These are phyloP conservation scores for Lycopodina hypogea DNA, from an alignment of 37 sponge, comb jelly and placozoan genomes.

Conservation along the genomic window DNA sequence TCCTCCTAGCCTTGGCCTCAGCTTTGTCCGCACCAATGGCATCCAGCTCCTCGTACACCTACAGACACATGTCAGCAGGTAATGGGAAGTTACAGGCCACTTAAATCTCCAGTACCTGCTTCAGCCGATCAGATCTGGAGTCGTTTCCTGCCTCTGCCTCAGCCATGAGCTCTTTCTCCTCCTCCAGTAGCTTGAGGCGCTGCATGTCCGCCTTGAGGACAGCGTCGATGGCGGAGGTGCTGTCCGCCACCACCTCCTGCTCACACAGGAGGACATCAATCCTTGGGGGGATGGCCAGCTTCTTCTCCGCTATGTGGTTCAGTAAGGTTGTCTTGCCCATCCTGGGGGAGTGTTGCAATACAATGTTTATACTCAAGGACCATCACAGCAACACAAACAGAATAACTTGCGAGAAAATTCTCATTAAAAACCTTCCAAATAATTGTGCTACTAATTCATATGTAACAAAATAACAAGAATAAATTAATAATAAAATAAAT, in stretches of 20 bases:
- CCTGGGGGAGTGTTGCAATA: too few relatives aligned
- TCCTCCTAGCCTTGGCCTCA: slow-evolving; percentile 89
- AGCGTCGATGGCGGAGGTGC: slow-evolving; percentile 85
- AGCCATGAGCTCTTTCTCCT: slow-evolving; percentile 57
- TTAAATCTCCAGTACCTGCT: slow-evolving; percentile 16
- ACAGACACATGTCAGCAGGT: neutral
- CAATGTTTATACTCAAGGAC: neutral
- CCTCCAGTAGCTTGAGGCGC: slow-evolving; percentile 68
- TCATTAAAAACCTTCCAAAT: neutral
- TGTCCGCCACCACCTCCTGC: slow-evolving; percentile 89
- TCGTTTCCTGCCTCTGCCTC: slow-evolving; percentile 73
- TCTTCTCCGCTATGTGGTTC: slow-evolving; percentile 87
- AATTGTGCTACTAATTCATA: too few relatives aligned
- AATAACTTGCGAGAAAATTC: too few relatives aligned
- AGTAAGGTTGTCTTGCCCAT: slow-evolving; percentile 96
- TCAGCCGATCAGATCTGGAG: slow-evolving; percentile 41
- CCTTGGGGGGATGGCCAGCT: slow-evolving; percentile 82
- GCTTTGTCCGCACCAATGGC: slow-evolving; percentile 95
- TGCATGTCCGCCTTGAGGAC: slow-evolving; percentile 88
- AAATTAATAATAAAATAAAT: too few relatives aligned
- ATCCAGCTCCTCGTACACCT: slow-evolving; percentile 83
- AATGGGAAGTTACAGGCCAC: neutral
- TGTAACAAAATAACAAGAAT: too few relatives aligned
- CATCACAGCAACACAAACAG: neutral
- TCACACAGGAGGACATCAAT: slow-evolving; percentile 95